phyloP scores from a whole-genome alignment of 2,888 invertebrate genomes.

The Noctua janthe region DNA sequence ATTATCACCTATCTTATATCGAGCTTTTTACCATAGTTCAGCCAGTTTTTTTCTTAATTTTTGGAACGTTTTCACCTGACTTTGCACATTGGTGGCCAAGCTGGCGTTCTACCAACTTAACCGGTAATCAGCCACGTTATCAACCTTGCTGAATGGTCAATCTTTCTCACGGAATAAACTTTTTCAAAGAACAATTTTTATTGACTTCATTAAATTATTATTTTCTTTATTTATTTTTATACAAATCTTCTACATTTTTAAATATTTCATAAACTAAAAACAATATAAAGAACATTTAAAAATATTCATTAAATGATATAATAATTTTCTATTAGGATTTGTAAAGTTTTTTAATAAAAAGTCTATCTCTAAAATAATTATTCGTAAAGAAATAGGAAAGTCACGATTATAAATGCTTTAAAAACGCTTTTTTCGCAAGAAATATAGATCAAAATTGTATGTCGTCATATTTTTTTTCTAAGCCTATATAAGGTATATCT shows the following conservation, averaged over 20 bases:
- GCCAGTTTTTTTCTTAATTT: neutral
- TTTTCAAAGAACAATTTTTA: neutral
- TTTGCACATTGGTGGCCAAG: neutral
- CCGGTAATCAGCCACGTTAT: neutral
- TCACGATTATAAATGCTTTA: neutral
- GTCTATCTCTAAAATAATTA: neutral
- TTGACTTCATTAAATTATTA: too few relatives aligned
- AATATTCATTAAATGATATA: too few relatives aligned
- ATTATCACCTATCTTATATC: neutral
- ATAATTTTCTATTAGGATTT: neutral
- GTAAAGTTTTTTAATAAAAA: neutral
- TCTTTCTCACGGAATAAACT: neutral
- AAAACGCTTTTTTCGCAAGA: too few relatives aligned
- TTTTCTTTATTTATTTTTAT: too few relatives aligned
- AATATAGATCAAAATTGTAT: neutral
- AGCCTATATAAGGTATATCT: too few relatives aligned
- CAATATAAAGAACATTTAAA: too few relatives aligned
- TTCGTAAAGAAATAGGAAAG: neutral
- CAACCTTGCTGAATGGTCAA: neutral
- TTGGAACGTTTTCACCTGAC: neutral
- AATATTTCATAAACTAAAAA: too few relatives aligned
- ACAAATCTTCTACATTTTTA: too few relatives aligned
- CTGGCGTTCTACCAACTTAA: constrained; percentile 5
- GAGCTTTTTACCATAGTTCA: neutral
- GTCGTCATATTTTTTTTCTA: neutral